Evolutionary conservation across 2,797 vertebrate species (phyloP).

Genomic region (Siniperca obscura): DNA sequence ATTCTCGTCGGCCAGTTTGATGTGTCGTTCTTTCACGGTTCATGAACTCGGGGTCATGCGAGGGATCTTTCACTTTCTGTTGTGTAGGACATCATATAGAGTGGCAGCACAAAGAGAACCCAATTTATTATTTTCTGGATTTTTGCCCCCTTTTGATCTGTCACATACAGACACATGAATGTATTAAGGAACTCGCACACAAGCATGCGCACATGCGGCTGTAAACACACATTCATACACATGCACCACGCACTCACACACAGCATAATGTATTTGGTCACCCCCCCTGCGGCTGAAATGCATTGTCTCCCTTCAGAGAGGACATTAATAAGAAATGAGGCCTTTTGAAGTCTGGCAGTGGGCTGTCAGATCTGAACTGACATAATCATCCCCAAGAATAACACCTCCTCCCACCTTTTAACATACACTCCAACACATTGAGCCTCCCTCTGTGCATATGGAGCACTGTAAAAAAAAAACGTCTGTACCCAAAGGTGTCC

Average conservation of each 20-base stretch:
- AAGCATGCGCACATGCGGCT: background rate
- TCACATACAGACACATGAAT: constrained; percentile 20
- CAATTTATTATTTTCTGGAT: constrained; percentile 61
- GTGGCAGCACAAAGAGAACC: constrained; percentile 60
- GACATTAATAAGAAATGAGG: constrained; percentile 75
- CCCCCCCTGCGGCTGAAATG: constrained; percentile 19
- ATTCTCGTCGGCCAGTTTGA: constrained; percentile 47
- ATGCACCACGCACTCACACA: constrained; percentile 15
- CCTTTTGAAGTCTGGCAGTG: constrained; percentile 62
- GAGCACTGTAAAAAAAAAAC: constrained; percentile 7
- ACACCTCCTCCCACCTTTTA: constrained; percentile 66
- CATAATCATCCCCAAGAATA: constrained; percentile 70
- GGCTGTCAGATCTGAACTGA: constrained; percentile 71
- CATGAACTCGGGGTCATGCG: constrained; percentile 33
- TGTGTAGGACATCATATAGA: constrained; percentile 55
- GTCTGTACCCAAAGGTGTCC: constrained; percentile 29
- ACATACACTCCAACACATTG: constrained; percentile 52
- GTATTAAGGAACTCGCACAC: constrained; percentile 10
- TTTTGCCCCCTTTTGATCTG: constrained; percentile 58
- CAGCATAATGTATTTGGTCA: constrained; percentile 31
- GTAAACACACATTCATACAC: constrained; percentile 31
- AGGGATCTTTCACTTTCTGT: constrained; percentile 50
- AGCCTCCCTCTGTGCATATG: constrained; percentile 33
- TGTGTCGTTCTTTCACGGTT: constrained; percentile 54
- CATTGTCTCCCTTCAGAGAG: constrained; percentile 57